These are phyloP conservation scores for Xiphias gladius DNA, from an alignment of 2,113 vertebrate species.

Conservation along the genomic window DNA sequence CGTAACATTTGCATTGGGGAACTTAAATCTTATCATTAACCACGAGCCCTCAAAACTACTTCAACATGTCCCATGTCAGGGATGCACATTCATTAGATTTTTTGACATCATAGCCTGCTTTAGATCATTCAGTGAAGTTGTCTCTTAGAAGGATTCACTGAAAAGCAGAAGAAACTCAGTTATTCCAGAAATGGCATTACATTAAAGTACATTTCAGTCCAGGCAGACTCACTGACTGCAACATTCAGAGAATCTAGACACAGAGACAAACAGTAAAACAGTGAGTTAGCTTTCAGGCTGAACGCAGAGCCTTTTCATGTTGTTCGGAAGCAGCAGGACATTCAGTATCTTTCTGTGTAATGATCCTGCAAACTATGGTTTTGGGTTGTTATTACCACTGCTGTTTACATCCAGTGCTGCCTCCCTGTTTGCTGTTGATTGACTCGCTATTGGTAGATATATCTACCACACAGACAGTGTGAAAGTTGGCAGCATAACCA, in stretches of 20 bases:
- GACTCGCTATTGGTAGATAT: not conserved
- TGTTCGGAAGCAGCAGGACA: constrained; percentile 49
- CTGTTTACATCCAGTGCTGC: constrained; percentile 30
- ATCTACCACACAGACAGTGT: not conserved
- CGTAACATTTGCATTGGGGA: constrained; percentile 13
- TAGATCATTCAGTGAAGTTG: constrained; percentile 19
- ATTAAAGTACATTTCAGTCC: constrained; percentile 29
- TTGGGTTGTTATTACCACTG: constrained; percentile 31
- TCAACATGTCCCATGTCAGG: constrained; percentile 4
- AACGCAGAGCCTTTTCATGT: constrained; percentile 51
- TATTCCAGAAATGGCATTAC: constrained; percentile 25
- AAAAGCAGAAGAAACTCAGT: constrained; percentile 40
- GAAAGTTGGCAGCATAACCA: not conserved
- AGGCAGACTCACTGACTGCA: constrained; percentile 51
- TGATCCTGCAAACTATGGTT: constrained; percentile 12
- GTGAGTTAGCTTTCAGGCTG: constrained; percentile 57
- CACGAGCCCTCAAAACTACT: constrained; percentile 6
- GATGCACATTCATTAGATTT: not conserved
- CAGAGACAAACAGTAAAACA: constrained; percentile 44
- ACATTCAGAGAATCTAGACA: constrained; percentile 31
- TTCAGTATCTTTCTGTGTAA: constrained; percentile 19
- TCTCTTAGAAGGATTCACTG: constrained; percentile 13
- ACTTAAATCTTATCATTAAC: constrained; percentile 15
- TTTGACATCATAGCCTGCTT: constrained; percentile 15
- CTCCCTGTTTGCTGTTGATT: constrained; percentile 16